Percentiles rank a stretch among this genome's conserved stretches.
Conservation (phyloP, 2,797 vertebrate species). For the Pseudocheirus occidentalis region DNA sequence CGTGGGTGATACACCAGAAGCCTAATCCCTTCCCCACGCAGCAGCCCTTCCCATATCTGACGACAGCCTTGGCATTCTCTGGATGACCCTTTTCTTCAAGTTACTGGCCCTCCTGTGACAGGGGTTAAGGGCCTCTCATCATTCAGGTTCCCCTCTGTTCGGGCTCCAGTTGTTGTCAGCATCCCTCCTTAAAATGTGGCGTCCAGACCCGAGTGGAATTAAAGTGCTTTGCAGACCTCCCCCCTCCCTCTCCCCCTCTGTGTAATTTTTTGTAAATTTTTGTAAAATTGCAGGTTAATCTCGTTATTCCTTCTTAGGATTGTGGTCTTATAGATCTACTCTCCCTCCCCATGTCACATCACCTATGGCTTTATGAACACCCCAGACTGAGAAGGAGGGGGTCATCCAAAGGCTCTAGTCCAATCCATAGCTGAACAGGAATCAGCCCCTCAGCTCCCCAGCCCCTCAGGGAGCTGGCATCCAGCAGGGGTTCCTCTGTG, state of each 20-base stretch:
- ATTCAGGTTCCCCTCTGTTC: too few species aligned
- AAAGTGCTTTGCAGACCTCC: too few species aligned
- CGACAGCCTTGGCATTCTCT: fast-evolving
- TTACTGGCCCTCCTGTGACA: neutral
- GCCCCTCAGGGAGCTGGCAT: neutral
- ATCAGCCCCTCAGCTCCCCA: too few species aligned
- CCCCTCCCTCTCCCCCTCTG: too few species aligned
- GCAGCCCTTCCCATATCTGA: neutral
- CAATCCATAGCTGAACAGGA: neutral
- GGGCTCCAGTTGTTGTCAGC: too few species aligned
- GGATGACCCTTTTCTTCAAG: too few species aligned
- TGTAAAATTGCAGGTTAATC: neutral
- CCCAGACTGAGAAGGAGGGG: neutral
- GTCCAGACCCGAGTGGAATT: too few species aligned
- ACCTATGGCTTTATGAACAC: neutral
- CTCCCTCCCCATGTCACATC: neutral
- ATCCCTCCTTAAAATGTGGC: neutral
- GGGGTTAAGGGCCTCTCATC: neutral
- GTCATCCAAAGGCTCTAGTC: neutral
- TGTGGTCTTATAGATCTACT: fast-evolving
- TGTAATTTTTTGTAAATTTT: neutral
- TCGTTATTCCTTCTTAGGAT: neutral
- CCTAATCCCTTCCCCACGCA: too few species aligned
- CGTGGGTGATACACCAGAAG: too few species aligned
- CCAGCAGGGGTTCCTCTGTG: neutral